These are phyloP conservation scores for Aphidius colemani DNA, from an alignment of 2,888 invertebrate species.

Conservation along the genomic window DNA sequence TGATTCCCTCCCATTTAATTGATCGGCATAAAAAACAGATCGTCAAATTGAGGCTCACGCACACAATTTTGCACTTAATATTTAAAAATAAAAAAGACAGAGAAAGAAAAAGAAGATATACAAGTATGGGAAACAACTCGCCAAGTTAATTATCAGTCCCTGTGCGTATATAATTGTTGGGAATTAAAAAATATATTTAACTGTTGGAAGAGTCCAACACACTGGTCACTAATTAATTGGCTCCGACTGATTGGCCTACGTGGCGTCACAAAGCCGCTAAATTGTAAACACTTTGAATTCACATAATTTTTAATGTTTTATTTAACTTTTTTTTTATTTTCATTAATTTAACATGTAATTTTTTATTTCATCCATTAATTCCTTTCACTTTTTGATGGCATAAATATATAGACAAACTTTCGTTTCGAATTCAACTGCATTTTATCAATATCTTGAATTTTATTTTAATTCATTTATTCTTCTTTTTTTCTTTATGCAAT, in stretches of 20 bases:
- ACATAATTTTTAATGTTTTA: constrained; percentile 45
- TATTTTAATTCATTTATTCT: constrained; percentile 10
- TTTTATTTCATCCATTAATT: background rate
- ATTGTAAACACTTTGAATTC: constrained; percentile 51
- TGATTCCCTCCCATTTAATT: constrained; percentile 21
- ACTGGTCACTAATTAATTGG: constrained; percentile 44
- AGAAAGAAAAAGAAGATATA: background rate
- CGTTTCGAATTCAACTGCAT: too few species aligned
- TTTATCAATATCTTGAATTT: too few species aligned
- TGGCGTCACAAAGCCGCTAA: constrained; percentile 44
- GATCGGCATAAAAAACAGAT: background rate
- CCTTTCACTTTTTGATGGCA: constrained; percentile 5
- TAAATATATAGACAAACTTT: constrained; percentile 2
- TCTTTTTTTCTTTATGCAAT: background rate
- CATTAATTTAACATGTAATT: constrained; percentile 6
- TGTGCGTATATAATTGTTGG: constrained; percentile 46
- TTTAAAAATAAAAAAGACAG: too few species aligned
- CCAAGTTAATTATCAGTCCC: constrained; percentile 32
- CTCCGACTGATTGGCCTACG: constrained; percentile 47
- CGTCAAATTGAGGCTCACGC: too few species aligned
- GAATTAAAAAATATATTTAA: constrained; percentile 48
- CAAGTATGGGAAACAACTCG: background rate
- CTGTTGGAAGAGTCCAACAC: constrained; percentile 26
- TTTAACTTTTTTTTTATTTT: constrained; percentile 6
- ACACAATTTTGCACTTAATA: too few species aligned